phyloP scores from a whole-genome alignment of 2,113 vertebrate genomes.

The Ictalurus punctatus region DNA sequence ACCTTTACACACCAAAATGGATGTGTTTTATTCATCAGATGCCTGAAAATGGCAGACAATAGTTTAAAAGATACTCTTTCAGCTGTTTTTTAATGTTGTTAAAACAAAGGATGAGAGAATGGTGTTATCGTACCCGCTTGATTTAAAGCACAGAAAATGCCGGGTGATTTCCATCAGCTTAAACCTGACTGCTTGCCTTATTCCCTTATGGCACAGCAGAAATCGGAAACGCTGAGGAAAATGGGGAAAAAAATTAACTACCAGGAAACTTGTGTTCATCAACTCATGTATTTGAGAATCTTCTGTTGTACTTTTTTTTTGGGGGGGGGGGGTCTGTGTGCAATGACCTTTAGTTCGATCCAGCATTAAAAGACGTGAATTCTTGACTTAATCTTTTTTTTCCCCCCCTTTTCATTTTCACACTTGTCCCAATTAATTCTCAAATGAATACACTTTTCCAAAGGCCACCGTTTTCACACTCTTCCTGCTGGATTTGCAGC shows the following conservation, averaged over 20 bases:
- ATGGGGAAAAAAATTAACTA: neutral
- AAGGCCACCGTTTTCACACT: conserved; percentile 23
- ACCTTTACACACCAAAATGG: neutral
- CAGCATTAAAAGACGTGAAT: conserved; percentile 11
- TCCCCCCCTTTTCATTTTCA: neutral
- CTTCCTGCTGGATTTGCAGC: neutral
- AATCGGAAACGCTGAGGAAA: neutral
- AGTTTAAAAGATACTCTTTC: neutral
- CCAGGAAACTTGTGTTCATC: neutral
- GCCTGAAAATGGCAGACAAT: neutral
- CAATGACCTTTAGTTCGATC: neutral
- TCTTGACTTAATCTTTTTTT: neutral
- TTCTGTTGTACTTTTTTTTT: neutral
- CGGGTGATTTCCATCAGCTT: neutral
- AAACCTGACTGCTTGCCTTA: neutral
- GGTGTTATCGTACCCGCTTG: neutral
- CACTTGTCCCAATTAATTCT: conserved; percentile 29
- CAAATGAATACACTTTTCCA: conserved; percentile 32
- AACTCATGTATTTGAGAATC: neutral
- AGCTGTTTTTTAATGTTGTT: neutral
- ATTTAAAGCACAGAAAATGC: neutral
- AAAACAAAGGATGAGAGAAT: neutral
- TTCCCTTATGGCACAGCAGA: neutral
- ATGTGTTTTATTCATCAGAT: neutral
- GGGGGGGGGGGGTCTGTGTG: neutral